Evolutionary conservation across 2,888 invertebrate genomes (phyloP).

Genomic region (Ornithoptera alexandrae): DNA sequence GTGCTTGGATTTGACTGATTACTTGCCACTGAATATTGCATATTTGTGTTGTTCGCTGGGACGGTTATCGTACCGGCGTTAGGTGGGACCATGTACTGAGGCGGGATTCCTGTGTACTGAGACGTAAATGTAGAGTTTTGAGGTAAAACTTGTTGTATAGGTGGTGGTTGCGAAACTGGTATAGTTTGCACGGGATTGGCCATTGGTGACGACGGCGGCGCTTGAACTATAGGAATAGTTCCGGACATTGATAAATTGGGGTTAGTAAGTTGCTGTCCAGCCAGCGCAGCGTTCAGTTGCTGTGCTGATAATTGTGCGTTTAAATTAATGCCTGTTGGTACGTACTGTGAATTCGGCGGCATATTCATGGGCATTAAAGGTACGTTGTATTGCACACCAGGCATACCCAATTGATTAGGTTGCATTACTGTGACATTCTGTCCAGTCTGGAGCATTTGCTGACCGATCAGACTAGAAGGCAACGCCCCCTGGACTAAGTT

Average conservation of each 20-base stretch:
- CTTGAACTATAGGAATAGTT: constrained; percentile 68
- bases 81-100: constrained; percentile 68
- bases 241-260: constrained; percentile 56
- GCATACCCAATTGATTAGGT: constrained; percentile 68
- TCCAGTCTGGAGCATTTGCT: constrained; percentile 65
- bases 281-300: constrained; percentile 68
- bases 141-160: constrained; percentile 61
- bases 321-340: constrained; percentile 66
- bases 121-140: constrained; percentile 60
- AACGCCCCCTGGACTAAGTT: constrained; percentile 60
- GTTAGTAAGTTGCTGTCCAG: constrained; percentile 61
- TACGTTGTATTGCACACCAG: constrained; percentile 69
- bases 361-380: constrained; percentile 72
- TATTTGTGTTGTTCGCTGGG: constrained; percentile 53
- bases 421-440: constrained; percentile 75
- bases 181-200: constrained; percentile 49
- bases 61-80: constrained; percentile 56
- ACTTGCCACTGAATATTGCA: constrained; percentile 61
- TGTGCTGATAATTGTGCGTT: constrained; percentile 71
- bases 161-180: constrained; percentile 54
- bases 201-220: constrained; percentile 59
- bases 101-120: constrained; percentile 61
- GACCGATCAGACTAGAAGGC: constrained; percentile 59
- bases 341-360: constrained; percentile 64
- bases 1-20: constrained; percentile 48